These are phyloP conservation scores for Lasius fuliginosus DNA, from an alignment of 2,888 invertebrate species.

Conservation along the genomic window DNA sequence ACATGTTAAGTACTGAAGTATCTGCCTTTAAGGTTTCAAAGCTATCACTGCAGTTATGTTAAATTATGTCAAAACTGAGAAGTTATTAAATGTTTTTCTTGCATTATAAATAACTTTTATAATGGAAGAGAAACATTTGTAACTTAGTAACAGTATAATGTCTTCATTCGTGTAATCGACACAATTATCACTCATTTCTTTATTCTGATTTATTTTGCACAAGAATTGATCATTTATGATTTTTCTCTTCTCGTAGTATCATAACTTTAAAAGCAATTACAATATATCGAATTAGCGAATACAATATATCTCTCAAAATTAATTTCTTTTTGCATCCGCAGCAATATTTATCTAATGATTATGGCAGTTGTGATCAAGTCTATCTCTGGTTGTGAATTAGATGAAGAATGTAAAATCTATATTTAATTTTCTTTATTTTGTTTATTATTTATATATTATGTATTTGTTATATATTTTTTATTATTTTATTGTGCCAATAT, in stretches of 20 bases:
- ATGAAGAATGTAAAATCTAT: background rate
- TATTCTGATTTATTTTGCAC: background rate
- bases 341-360: background rate
- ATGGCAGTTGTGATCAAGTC: background rate
- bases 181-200: background rate
- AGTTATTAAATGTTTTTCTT: background rate
- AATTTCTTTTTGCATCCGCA: background rate
- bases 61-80: background rate
- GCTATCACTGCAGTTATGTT: background rate
- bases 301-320: background rate
- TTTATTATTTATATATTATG: background rate
- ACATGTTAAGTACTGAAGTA: no score
- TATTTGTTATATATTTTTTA: constrained; percentile 5
- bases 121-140: background rate
- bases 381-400: background rate
- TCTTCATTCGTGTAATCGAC: background rate
- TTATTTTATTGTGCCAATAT: constrained; percentile 1
- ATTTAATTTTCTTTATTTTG: background rate
- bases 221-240: background rate
- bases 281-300: background rate
- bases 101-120: background rate
- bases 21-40: background rate
- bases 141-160: background rate
- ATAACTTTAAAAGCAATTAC: background rate
- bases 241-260: background rate